A percentile compares a stretch with the other conserved stretches of the same genome.
These are phyloP conservation scores for Ennomos fuscantarius DNA, from an alignment of 2,888 invertebrate genomes.

Conservation along the genomic window DNA sequence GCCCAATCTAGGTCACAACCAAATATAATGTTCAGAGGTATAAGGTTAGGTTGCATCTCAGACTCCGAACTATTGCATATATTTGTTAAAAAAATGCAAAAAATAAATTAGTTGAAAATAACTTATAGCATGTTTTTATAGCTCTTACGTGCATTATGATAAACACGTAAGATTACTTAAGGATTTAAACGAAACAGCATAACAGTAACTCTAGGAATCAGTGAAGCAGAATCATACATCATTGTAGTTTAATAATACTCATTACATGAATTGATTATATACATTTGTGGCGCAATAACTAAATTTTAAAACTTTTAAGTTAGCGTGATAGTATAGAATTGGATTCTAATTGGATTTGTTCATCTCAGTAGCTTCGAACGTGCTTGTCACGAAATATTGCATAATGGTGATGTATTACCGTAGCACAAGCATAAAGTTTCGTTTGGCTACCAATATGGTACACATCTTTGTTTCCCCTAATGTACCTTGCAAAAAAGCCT, in stretches of 20 bases:
- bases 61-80: conserved; percentile 18
- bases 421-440: conserved; percentile 26
- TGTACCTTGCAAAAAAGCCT: conserved; percentile 21
- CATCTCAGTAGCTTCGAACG: conserved; percentile 37
- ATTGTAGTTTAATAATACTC: conserved; percentile 33
- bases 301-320: conserved; percentile 42
- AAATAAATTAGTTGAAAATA: background rate
- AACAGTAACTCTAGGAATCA: conserved; percentile 25
- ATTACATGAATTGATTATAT: conserved; percentile 33
- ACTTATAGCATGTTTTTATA: conserved; percentile 1
- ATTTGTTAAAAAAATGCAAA: conserved; percentile 13
- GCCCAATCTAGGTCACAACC: conserved; percentile 54
- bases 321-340: conserved; percentile 41
- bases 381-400: conserved; percentile 41
- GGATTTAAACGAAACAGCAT: conserved; percentile 19
- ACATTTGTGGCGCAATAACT: conserved; percentile 37
- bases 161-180: conserved; percentile 9
- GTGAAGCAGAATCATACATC: conserved; percentile 29
- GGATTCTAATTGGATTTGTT: conserved; percentile 41
- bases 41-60: conserved; percentile 46
- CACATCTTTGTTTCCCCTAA: background rate
- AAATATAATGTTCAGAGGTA: conserved; percentile 45
- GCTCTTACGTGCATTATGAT: conserved; percentile 12
- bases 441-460: conserved; percentile 27
- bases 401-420: conserved; percentile 29